Conservation (phyloP, 2,113 vertebrate genomes). For the Anoplopoma fimbria region DNA sequence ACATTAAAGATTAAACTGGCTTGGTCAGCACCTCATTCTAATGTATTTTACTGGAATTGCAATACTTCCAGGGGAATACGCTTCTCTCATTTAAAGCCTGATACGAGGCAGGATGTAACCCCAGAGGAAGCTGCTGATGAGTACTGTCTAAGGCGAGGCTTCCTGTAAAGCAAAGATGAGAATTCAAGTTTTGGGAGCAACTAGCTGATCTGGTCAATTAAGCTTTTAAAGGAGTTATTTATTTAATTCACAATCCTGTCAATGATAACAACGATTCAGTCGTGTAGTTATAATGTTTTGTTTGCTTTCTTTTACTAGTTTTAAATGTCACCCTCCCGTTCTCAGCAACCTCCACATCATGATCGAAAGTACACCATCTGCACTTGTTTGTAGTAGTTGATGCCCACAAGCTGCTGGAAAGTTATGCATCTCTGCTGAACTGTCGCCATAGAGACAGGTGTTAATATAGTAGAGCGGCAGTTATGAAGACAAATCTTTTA, state of each 20-base stretch:
- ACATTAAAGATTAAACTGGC: slow-evolving; percentile 23
- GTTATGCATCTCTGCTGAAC: not conserved
- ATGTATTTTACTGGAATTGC: slow-evolving; percentile 33
- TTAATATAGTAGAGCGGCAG: not conserved
- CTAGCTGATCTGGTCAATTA: slow-evolving; percentile 11
- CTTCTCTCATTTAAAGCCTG: slow-evolving; percentile 32
- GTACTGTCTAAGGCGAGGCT: slow-evolving; percentile 25
- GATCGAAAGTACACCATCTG: not conserved
- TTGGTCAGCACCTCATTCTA: slow-evolving; percentile 22
- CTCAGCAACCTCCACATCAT: not conserved
- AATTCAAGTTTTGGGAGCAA: slow-evolving; percentile 20
- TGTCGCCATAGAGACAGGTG: not conserved
- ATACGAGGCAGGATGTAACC: slow-evolving; percentile 34
- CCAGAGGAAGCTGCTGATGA: slow-evolving; percentile 50
- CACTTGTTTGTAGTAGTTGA: not conserved
- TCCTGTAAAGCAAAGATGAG: slow-evolving; percentile 40
- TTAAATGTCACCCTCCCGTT: not conserved
- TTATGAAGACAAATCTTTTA: not conserved
- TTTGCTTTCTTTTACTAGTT: not conserved
- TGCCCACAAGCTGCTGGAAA: not conserved
- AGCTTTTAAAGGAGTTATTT: not conserved
- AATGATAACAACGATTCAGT: not conserved
- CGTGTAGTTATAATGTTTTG: not conserved
- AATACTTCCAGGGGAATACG: slow-evolving; percentile 18
- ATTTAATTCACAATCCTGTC: not conserved